Evolutionary conservation across 2,797 vertebrate genomes (phyloP).

Genomic region (Sebastes minor): DNA sequence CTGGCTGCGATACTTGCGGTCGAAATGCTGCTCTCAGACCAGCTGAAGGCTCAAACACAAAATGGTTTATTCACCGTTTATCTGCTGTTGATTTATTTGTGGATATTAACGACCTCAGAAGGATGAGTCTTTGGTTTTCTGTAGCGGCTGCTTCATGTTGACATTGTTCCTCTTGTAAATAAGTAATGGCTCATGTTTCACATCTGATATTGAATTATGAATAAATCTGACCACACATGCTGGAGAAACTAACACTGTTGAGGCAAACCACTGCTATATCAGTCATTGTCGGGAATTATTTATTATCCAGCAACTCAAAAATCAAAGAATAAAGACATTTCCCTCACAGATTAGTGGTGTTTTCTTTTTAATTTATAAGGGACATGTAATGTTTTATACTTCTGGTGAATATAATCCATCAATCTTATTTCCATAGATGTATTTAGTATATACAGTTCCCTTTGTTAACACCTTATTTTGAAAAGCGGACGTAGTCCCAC

Average conservation of each 20-base stretch:
- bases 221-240: background rate
- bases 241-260: background rate
- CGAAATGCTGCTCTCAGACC: conserved; percentile 10
- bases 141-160: background rate
- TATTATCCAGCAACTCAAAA: too few species aligned
- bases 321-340: too few species aligned
- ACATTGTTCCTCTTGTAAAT: background rate
- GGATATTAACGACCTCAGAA: background rate
- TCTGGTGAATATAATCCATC: too few species aligned
- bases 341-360: too few species aligned
- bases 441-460: too few species aligned
- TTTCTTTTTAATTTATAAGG: too few species aligned
- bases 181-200: background rate
- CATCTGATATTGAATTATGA: background rate
- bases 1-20: conserved; percentile 20
- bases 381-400: too few species aligned
- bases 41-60: conserved; percentile 7
- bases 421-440: too few species aligned
- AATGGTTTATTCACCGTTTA: background rate
- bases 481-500: too few species aligned
- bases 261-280: background rate
- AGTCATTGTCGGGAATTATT: too few species aligned
- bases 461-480: too few species aligned
- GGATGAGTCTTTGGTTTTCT: background rate
- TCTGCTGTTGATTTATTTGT: background rate